phyloP scores from a whole-genome alignment of 2,888 invertebrate genomes.

The Drosophila anomalata region DNA sequence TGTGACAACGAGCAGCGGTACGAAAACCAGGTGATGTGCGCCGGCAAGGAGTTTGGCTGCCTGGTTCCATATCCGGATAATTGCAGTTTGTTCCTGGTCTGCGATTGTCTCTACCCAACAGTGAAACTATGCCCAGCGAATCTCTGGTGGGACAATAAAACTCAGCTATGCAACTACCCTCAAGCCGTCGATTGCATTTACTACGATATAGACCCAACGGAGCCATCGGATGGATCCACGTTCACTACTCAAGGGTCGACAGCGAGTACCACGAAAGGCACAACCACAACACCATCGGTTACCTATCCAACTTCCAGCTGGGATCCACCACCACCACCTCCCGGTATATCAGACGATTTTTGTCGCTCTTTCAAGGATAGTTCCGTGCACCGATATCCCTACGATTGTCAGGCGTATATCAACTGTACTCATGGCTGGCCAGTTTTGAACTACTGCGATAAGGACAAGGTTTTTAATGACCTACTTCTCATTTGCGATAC shows the following conservation, averaged over 20 bases:
- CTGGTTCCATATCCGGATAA: slow-evolving; percentile 73
- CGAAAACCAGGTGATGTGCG: slow-evolving; percentile 44
- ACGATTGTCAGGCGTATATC: slow-evolving; percentile 72
- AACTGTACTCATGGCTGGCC: slow-evolving; percentile 67
- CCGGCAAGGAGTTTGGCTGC: slow-evolving; percentile 47
- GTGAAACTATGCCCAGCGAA: slow-evolving; percentile 54
- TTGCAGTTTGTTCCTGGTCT: slow-evolving; percentile 68
- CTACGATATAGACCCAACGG: slow-evolving; percentile 44
- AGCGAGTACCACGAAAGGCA: neutral
- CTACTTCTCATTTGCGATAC: slow-evolving; percentile 67
- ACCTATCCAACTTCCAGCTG: slow-evolving; percentile 39
- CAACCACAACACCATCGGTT: slow-evolving; percentile 1
- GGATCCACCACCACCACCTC: slow-evolving; percentile 47
- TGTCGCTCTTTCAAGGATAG: slow-evolving; percentile 45
- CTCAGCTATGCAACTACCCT: slow-evolving; percentile 67
- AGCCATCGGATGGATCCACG: slow-evolving; percentile 30
- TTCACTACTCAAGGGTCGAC: slow-evolving; percentile 14
- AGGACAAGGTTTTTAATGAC: slow-evolving; percentile 64
- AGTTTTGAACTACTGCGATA: slow-evolving; percentile 60
- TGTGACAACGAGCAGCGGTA: slow-evolving; percentile 37
- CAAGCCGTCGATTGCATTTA: slow-evolving; percentile 49
- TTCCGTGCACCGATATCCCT: slow-evolving; percentile 57
- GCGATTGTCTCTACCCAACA: slow-evolving; percentile 71
- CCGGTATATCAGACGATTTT: slow-evolving; percentile 47
- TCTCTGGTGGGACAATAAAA: slow-evolving; percentile 63